A percentile compares a stretch with the other conserved stretches of the same genome.
These are phyloP conservation scores for Acrobasis suavella DNA, from an alignment of 2,888 invertebrate genomes.

Conservation along the genomic window DNA sequence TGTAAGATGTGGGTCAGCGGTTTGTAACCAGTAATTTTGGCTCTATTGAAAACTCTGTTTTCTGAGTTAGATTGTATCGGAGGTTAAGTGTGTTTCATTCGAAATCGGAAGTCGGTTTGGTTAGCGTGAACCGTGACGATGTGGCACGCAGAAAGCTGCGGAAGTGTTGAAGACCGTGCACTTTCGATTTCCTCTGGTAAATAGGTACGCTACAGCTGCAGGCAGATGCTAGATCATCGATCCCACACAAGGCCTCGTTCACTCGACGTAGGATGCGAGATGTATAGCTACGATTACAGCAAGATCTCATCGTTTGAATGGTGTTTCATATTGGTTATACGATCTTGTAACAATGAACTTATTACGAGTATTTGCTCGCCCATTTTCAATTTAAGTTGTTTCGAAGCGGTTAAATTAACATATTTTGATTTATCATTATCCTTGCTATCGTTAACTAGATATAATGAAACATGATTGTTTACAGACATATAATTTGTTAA, in stretches of 20 bases:
- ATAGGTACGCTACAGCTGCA: conserved; percentile 27
- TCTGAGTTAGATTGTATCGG: conserved; percentile 47
- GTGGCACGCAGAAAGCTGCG: conserved; percentile 41
- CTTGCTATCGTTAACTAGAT: too few species aligned
- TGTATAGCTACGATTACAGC: neutral
- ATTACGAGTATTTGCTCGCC: too few species aligned
- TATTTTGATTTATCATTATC: too few species aligned
- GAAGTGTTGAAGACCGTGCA: conserved; percentile 45
- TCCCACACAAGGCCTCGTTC: conserved; percentile 29
- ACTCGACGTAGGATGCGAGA: conserved; percentile 23
- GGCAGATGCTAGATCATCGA: conserved; percentile 30
- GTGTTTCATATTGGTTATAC: conserved; percentile 2
- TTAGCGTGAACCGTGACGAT: conserved; percentile 41
- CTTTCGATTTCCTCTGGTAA: conserved; percentile 59
- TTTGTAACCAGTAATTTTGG: conserved; percentile 46
- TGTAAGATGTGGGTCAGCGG: conserved; percentile 58
- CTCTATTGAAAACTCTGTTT: conserved; percentile 54
- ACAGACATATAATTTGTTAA: too few species aligned
- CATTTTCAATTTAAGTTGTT: too few species aligned
- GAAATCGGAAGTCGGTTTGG: conserved; percentile 16
- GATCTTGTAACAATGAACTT: neutral
- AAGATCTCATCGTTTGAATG: neutral
- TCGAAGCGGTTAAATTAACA: too few species aligned
- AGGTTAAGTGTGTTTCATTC: conserved; percentile 34
- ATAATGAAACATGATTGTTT: too few species aligned